phyloP scores from a whole-genome alignment of 2,113 vertebrate species.

The Telmatochromis sp. region DNA sequence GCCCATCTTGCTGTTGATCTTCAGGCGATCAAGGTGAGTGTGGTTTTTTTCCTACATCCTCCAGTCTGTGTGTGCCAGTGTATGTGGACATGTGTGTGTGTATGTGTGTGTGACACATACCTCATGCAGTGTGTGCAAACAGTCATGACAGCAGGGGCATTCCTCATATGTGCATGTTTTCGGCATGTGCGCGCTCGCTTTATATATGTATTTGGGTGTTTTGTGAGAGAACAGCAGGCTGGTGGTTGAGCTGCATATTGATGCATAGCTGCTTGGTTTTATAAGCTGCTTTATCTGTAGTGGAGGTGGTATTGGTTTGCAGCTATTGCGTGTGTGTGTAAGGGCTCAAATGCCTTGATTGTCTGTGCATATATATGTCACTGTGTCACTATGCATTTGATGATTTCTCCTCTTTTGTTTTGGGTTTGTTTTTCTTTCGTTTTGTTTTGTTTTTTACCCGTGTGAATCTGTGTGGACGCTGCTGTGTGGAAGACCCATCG shows the following conservation, averaged over 20 bases:
- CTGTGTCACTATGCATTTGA: constrained; percentile 51
- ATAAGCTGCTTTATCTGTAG: constrained; percentile 24
- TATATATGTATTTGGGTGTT: background rate
- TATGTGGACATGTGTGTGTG: background rate
- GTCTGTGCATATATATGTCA: constrained; percentile 50
- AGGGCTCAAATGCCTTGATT: background rate
- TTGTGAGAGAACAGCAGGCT: constrained; percentile 19
- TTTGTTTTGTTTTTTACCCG: background rate
- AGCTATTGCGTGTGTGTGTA: background rate
- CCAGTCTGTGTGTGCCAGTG: background rate
- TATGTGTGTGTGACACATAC: background rate
- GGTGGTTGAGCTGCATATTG: constrained; percentile 32
- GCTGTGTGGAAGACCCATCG: background rate
- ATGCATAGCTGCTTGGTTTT: constrained; percentile 45
- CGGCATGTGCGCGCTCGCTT: background rate
- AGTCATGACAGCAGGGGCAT: background rate
- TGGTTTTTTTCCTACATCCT: constrained; percentile 28
- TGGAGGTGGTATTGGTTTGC: constrained; percentile 13
- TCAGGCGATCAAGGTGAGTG: constrained; percentile 64
- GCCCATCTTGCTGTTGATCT: constrained; percentile 52
- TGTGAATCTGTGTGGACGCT: background rate
- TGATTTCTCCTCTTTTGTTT: background rate
- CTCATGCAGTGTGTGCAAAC: constrained; percentile 4
- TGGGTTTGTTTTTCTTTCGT: background rate
- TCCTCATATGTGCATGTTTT: background rate